Evolutionary conservation across 2,113 vertebrate species (phyloP).

Genomic region (Coregonus clupeaformis): DNA sequence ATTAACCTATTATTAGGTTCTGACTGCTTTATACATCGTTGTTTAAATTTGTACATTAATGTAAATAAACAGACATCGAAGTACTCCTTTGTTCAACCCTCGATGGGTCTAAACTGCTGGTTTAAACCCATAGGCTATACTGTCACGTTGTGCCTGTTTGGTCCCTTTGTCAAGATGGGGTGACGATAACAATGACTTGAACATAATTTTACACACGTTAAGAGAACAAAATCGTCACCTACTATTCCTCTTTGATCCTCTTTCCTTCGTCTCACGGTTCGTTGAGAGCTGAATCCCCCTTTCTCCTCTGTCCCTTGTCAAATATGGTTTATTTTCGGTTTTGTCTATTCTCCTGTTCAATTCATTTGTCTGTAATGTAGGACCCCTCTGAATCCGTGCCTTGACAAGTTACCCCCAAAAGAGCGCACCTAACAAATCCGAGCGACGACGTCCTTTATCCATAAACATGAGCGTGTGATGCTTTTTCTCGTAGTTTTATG

Average conservation of each 20-base stretch:
- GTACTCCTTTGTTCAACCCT: constrained; percentile 27
- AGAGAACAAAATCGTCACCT: background rate
- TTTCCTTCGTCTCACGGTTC: constrained; percentile 48
- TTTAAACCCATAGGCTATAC: constrained; percentile 11
- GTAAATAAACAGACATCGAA: constrained; percentile 26
- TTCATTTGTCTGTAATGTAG: constrained; percentile 55
- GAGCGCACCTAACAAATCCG: constrained; percentile 63
- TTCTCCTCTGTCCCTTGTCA: constrained; percentile 24
- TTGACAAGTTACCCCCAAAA: constrained; percentile 54
- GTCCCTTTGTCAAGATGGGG: constrained; percentile 61
- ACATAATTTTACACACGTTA: constrained; percentile 13
- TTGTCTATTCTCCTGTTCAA: constrained; percentile 30
- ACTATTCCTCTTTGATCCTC: constrained; percentile 63
- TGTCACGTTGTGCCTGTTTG: constrained; percentile 52
- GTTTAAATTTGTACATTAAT: background rate
- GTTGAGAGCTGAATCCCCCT: constrained; percentile 45
- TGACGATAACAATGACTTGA: constrained; percentile 59
- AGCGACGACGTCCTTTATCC: constrained; percentile 59
- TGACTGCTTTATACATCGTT: background rate
- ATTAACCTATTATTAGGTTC: too few relatives aligned
- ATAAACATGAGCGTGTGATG: constrained; percentile 51
- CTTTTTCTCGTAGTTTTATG: constrained; percentile 26
- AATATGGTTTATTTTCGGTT: background rate
- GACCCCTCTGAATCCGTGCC: constrained; percentile 29
- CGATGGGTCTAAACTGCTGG: constrained; percentile 30